These are phyloP conservation scores for Drosophila guanche DNA, from an alignment of 1,140 invertebrate genomes.

Conservation along the genomic window DNA sequence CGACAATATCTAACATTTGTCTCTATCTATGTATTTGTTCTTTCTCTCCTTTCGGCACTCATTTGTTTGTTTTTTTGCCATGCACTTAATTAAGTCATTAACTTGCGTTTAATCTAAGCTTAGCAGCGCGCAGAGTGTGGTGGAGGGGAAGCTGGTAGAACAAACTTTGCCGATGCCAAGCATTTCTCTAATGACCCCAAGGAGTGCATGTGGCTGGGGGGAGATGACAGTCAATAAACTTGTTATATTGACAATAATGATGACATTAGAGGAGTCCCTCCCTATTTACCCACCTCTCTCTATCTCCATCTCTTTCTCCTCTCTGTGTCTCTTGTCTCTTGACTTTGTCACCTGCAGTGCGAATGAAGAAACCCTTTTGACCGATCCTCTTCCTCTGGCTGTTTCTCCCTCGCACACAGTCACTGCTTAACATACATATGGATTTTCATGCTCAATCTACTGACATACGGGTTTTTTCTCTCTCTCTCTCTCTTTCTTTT, in stretches of 20 bases:
- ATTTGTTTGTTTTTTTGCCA: conserved; percentile 37
- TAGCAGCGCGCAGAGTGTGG: conserved; percentile 22
- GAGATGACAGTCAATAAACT: conserved; percentile 66
- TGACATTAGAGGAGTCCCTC: conserved; percentile 69
- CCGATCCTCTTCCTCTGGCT: conserved; percentile 30
- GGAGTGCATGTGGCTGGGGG: background rate
- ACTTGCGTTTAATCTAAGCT: conserved; percentile 75
- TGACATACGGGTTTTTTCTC: conserved; percentile 1
- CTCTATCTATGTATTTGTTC: conserved; percentile 34
- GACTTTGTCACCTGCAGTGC: conserved; percentile 68
- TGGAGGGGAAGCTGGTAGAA: conserved; percentile 37
- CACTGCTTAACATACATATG: conserved; percentile 36
- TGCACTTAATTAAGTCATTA: conserved; percentile 77
- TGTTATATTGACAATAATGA: conserved; percentile 82
- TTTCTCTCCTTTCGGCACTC: conserved; percentile 19
- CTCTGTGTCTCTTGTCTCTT: conserved; percentile 21
- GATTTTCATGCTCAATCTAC: conserved; percentile 28
- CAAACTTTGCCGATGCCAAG: conserved; percentile 54
- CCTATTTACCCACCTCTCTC: too few relatives aligned
- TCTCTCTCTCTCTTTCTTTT: conserved; percentile 14
- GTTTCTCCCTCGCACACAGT: conserved; percentile 14
- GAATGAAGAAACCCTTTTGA: conserved; percentile 28
- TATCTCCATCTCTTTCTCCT: too few relatives aligned
- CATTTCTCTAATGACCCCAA: conserved; percentile 71
- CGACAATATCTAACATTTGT: conserved; percentile 58